phyloP scores from a whole-genome alignment of 1,140 invertebrate species.

The Polyergus mexicanus region DNA sequence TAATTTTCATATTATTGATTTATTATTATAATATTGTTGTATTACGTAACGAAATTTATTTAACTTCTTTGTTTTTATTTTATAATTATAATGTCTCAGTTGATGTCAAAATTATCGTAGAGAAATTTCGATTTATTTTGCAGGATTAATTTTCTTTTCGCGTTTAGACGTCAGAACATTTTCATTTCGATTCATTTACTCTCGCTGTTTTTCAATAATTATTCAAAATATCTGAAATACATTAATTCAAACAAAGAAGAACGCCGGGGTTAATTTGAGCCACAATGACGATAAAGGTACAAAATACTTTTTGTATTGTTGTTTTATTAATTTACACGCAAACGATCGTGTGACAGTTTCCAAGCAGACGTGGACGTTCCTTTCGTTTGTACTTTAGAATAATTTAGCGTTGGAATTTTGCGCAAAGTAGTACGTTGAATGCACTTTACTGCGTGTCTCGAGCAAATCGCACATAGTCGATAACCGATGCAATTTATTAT shows the following conservation, averaged over 20 bases:
- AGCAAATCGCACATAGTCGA: slow-evolving; percentile 24
- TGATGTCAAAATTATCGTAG: neutral
- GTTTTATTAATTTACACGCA: slow-evolving; percentile 72
- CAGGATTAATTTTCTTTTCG: slow-evolving; percentile 8
- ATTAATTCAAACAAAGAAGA: slow-evolving; percentile 2
- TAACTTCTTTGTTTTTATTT: neutral
- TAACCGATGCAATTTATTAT: slow-evolving; percentile 46
- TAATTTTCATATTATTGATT: neutral
- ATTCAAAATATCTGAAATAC: neutral
- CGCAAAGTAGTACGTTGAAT: slow-evolving; percentile 59
- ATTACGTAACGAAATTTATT: neutral
- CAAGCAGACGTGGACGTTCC: slow-evolving; percentile 66
- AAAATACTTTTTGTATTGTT: too few relatives aligned
- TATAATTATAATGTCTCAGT: neutral
- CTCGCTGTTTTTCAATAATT: neutral
- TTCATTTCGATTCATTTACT: slow-evolving; percentile 41
- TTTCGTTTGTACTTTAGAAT: slow-evolving; percentile 68
- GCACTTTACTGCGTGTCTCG: slow-evolving; percentile 33
- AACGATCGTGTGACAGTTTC: slow-evolving; percentile 52
- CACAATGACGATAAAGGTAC: slow-evolving; percentile 50
- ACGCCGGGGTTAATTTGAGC: slow-evolving; percentile 71
- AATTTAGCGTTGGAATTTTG: slow-evolving; percentile 64
- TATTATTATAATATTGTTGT: neutral
- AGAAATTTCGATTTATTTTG: neutral
- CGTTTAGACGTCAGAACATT: neutral